Conservation (phyloP, 2,113 vertebrate species). For the Coracopsis vasa region DNA sequence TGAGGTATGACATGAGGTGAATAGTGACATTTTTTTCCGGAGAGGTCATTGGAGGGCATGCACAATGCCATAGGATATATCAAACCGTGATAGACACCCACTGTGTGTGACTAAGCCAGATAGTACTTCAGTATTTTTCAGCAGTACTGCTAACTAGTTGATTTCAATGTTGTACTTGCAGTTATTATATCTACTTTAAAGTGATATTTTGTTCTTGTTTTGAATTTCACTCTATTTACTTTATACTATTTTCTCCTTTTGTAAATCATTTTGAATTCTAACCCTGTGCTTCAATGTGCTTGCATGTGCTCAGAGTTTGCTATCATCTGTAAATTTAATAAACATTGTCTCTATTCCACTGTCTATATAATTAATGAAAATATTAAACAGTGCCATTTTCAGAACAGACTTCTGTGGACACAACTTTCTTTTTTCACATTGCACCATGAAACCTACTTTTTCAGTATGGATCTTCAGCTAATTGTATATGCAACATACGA, state of each 20-base stretch:
- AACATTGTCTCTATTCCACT: neutral
- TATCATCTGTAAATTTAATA: neutral
- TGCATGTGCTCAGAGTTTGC: neutral
- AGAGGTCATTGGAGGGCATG: neutral
- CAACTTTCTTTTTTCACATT: neutral
- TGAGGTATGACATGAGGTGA: neutral
- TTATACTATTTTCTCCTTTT: neutral
- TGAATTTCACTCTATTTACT: neutral
- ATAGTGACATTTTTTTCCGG: fast-evolving
- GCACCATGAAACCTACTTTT: neutral
- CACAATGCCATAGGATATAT: neutral
- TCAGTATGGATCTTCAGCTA: neutral
- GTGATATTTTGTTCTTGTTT: neutral
- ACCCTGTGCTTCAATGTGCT: neutral
- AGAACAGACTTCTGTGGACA: neutral
- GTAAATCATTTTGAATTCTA: neutral
- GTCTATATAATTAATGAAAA: neutral
- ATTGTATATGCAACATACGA: neutral
- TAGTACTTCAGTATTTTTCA: neutral
- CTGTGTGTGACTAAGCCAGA: neutral
- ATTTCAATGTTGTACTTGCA: neutral
- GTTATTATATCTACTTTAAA: neutral
- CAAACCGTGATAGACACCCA: neutral
- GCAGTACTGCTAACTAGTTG: neutral
- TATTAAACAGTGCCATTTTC: neutral